Percentiles rank a stretch among this genome's conserved stretches.
These are phyloP conservation scores for Drosophila arizonae DNA, from an alignment of 1,140 invertebrate species.

Conservation along the genomic window DNA sequence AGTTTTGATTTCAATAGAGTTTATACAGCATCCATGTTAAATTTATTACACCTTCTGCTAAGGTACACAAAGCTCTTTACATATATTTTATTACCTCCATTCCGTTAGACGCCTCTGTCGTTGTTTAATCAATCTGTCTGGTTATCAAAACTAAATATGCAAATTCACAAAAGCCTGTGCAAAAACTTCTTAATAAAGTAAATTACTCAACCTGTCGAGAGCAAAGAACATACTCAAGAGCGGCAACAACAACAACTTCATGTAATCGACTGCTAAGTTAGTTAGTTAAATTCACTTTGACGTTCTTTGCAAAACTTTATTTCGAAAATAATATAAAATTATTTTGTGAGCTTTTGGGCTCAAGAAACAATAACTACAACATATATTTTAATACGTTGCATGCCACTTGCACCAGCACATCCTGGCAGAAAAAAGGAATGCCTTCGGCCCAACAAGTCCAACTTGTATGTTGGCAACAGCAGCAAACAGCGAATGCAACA, in stretches of 20 bases:
- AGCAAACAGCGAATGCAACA: constrained; percentile 24
- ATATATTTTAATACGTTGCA: constrained; percentile 20
- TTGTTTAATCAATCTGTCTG: neutral
- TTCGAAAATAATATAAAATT: constrained; percentile 44
- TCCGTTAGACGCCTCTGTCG: too few relatives aligned
- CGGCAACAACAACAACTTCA: constrained; percentile 6
- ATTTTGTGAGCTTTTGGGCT: constrained; percentile 29
- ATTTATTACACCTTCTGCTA: too few relatives aligned
- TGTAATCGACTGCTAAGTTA: constrained; percentile 22
- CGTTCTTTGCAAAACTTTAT: constrained; percentile 40
- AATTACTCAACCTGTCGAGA: constrained; percentile 20
- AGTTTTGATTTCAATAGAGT: too few relatives aligned
- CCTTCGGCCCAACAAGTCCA: constrained; percentile 36
- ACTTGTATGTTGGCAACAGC: constrained; percentile 31
- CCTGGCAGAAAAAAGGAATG: constrained; percentile 7
- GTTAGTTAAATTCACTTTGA: constrained; percentile 7
- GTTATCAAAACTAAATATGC: neutral
- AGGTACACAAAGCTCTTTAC: too few relatives aligned
- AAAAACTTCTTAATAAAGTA: constrained; percentile 25
- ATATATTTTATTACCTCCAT: neutral
- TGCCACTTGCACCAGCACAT: constrained; percentile 34
- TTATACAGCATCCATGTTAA: too few relatives aligned
- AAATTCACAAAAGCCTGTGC: neutral
- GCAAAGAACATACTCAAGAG: constrained; percentile 24
- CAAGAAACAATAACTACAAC: constrained; percentile 46